Percentiles rank a stretch among this genome's conserved stretches.
Evolutionary conservation across 1,140 invertebrate species (phyloP).

Genomic region (Lasaia peninsularis): DNA sequence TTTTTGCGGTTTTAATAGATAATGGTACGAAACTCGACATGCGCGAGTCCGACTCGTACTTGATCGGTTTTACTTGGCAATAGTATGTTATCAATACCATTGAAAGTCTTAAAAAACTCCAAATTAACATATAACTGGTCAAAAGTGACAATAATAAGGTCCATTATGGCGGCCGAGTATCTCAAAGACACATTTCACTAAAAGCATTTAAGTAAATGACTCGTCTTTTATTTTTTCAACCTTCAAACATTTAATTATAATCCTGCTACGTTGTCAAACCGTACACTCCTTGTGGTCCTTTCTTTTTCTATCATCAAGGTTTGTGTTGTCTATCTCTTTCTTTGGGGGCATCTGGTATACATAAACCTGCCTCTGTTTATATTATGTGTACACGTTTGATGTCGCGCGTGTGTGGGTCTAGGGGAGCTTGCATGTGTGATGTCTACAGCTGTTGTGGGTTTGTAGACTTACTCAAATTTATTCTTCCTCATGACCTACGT

Average conservation of each 20-base stretch:
- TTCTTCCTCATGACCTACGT: constrained; percentile 73
- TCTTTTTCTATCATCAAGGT: constrained; percentile 49
- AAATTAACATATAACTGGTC: too few species aligned
- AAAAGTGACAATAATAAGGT: too few species aligned
- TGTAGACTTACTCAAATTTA: constrained; percentile 67
- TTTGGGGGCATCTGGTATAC: constrained; percentile 73
- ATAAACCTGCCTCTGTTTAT: constrained; percentile 73
- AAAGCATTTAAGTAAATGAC: constrained; percentile 34
- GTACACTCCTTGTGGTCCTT: constrained; percentile 38
- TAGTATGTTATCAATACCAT: too few species aligned
- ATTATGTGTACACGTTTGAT: constrained; percentile 49
- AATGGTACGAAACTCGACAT: too few species aligned
- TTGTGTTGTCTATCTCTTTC: constrained; percentile 57
- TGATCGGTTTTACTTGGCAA: too few species aligned
- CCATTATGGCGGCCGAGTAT: too few species aligned
- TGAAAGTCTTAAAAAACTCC: too few species aligned
- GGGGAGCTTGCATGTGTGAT: constrained; percentile 63
- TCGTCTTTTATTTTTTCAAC: constrained; percentile 62
- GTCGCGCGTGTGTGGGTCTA: constrained; percentile 40
- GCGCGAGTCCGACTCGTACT: too few species aligned
- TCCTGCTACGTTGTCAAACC: constrained; percentile 60
- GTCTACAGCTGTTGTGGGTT: constrained; percentile 71
- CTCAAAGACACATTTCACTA: neutral
- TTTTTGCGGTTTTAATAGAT: too few species aligned
- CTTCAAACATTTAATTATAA: constrained; percentile 69